Evolutionary conservation across 2,113 vertebrate species (phyloP).

Genomic region (Crypturellus undulatus): DNA sequence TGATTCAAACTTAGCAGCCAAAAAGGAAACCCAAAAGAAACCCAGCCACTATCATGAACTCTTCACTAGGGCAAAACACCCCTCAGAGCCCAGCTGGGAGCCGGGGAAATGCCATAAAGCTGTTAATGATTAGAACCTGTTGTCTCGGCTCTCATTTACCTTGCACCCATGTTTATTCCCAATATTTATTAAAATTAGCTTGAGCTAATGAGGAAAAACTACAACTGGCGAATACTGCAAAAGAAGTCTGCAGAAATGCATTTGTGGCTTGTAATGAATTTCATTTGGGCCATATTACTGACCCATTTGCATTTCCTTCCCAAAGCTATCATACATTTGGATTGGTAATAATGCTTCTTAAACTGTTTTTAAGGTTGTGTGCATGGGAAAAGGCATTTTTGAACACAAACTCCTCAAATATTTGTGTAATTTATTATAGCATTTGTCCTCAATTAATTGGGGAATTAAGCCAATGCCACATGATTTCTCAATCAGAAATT

Average conservation of each 20-base stretch:
- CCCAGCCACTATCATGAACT: fast-evolving
- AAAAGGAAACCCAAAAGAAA: background rate
- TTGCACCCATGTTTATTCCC: background rate
- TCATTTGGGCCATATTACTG: background rate
- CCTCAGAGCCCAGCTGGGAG: background rate
- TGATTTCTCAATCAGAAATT: background rate
- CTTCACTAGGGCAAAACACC: background rate
- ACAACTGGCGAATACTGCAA: background rate
- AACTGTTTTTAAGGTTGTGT: background rate
- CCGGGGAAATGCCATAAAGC: background rate
- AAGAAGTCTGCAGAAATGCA: background rate
- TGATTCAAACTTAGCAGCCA: background rate
- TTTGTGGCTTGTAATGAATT: background rate
- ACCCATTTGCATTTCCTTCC: background rate
- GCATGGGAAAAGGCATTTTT: background rate
- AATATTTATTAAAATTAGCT: background rate
- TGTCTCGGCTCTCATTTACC: background rate
- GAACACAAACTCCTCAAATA: background rate
- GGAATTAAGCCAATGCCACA: background rate
- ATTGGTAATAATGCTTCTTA: background rate
- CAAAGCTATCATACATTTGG: fast-evolving
- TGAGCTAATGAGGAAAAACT: background rate
- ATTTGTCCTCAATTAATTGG: background rate
- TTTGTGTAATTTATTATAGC: background rate
- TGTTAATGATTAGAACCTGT: background rate